Conservation (phyloP, 1,140 invertebrate species). For the Heliconius himera region DNA sequence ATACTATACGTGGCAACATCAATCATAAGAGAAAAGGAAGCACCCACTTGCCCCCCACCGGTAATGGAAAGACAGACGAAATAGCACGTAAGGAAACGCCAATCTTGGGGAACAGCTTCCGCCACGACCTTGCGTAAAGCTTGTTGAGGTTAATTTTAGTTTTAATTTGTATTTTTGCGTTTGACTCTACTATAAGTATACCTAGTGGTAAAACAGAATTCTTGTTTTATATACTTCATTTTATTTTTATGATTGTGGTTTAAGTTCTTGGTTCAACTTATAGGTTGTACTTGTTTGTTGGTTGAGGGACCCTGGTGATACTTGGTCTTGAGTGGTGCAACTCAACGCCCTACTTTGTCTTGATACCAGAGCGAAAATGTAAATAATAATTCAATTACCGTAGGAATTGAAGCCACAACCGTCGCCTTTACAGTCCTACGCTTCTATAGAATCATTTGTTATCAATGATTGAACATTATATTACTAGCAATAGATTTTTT, state of each 20-base stretch:
- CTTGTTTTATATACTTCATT: background rate
- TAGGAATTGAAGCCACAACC: background rate
- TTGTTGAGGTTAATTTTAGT: constrained; percentile 27
- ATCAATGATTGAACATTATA: background rate
- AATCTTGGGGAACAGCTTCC: constrained; percentile 46
- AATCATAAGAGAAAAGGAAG: constrained; percentile 52
- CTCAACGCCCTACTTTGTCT: background rate
- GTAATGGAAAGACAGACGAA: constrained; percentile 35
- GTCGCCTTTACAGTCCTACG: background rate
- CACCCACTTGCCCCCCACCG: constrained; percentile 56
- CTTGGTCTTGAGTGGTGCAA: background rate
- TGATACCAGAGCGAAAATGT: background rate
- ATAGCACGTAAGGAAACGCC: constrained; percentile 58
- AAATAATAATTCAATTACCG: background rate
- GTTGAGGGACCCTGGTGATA: too few species aligned
- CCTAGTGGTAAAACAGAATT: background rate
- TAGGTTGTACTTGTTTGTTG: too few species aligned
- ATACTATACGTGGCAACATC: constrained; percentile 26
- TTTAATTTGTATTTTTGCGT: background rate
- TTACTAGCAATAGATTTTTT: background rate
- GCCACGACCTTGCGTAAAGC: constrained; percentile 37
- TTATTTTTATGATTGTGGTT: background rate
- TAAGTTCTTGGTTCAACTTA: background rate
- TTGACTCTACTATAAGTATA: background rate
- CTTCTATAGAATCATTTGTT: background rate